phyloP scores from a whole-genome alignment of 2,888 invertebrate species.

The Clivina fossor region DNA sequence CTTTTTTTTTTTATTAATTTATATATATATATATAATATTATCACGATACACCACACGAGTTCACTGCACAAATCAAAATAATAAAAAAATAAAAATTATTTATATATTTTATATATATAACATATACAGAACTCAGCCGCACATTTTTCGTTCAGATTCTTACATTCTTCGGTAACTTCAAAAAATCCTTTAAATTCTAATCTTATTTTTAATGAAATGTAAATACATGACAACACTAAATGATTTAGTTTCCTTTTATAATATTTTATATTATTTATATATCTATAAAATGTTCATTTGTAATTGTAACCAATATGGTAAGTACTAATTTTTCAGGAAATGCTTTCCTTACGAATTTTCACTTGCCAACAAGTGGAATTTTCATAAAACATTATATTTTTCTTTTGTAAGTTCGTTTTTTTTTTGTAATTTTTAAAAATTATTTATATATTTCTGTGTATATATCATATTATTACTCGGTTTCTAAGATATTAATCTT shows the following conservation, averaged over 20 bases:
- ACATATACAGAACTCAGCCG: conserved; percentile 7
- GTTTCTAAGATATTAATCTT: no score
- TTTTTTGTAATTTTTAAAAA: background rate
- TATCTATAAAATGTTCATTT: conserved; percentile 8
- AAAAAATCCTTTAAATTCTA: conserved; percentile 13
- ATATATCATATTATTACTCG: no score
- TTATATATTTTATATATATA: no score
- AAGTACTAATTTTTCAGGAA: conserved; percentile 24
- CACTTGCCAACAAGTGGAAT: conserved; percentile 7
- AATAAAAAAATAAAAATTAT: conserved; percentile 17
- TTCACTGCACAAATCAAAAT: conserved; percentile 25
- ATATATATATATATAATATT: conserved; percentile 27
- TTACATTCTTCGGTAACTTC: conserved; percentile 13
- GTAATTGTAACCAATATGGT: conserved; percentile 25
- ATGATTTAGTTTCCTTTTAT: conserved; percentile 10
- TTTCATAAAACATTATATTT: background rate
- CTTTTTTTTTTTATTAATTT: conserved; percentile 16
- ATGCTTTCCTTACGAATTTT: conserved; percentile 13
- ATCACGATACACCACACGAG: conserved; percentile 31
- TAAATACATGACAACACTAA: conserved; percentile 29
- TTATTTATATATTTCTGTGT: background rate
- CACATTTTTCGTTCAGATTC: background rate
- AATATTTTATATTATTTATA: background rate
- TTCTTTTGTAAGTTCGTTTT: background rate
- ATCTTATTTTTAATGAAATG: conserved; percentile 14